Evolutionary conservation across 2,888 invertebrate genomes (phyloP), one percentile per base, ranked within the genome.

Genomic region (Vesta saturnalis): DNA sequence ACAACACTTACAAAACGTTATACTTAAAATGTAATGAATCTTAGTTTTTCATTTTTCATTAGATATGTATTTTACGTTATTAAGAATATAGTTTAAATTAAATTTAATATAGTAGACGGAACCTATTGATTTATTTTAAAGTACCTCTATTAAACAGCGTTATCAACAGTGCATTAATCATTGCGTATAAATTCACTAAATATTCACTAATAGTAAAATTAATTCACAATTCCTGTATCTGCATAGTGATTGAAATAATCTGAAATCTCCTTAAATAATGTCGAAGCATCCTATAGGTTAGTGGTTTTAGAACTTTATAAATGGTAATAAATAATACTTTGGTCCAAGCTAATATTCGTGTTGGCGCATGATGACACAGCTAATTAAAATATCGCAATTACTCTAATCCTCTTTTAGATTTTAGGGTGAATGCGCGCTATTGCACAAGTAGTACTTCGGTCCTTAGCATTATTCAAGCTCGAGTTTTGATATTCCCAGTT

Each of bases 321-420:
- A 68, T 60, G 56, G 64, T 60, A 63, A 68, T 68, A 68, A 68
- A 68, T 68, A 64, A 68, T 60, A 57, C 46, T 63, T 68, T 68
- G 52, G 60, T 22, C 64, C 63, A 68, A 60, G 64, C 64, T 65
- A 64, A 69, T 77, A 73, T 76, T 72, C 77, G 74, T 76, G 70
- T 61, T 69, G 73, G 75, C 76, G 77, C 77, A 77, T 78, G 78
- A 79, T 80, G 79, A 79, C 79, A 73, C 76, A 74, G 76, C 78
- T 80, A 80, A 80, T 80, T 79, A 78, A 80, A 80, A 79, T 79
- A 79, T 79, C 75, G 78, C 78, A 77, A 78, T 78, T 76, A 76
- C 71, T 70, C 74, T 72, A 80, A 78, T 78, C 77, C 78, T 76
- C 74, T 73, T 75, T 76, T 68, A 71, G 71, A 74, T 72, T 69